These are phyloP conservation scores for Halocynthia aurantium DNA, from an alignment of 23 tunicate species.

Conservation along the genomic window DNA sequence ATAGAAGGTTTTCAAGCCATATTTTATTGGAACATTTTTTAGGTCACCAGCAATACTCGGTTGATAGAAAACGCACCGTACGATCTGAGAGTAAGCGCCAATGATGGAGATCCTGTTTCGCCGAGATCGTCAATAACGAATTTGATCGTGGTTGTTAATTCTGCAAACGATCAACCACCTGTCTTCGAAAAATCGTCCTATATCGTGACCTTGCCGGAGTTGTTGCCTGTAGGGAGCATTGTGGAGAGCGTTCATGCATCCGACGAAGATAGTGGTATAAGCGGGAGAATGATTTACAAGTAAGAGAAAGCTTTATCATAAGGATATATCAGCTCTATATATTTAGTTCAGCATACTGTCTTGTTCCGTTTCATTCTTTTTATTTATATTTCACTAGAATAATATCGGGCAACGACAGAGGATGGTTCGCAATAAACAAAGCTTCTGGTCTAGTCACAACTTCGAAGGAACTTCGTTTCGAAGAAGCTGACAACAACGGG, in stretches of 20 bases:
- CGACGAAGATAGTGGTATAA: slow-evolving; percentile 51
- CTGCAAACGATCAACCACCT: slow-evolving; percentile 59
- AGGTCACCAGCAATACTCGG: slow-evolving; percentile 37
- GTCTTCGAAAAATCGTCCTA: slow-evolving; percentile 28
- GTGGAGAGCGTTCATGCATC: slow-evolving; percentile 47
- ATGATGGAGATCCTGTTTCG: slow-evolving; percentile 34
- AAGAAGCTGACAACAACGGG: slow-evolving; percentile 14
- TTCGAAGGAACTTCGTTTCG: slow-evolving; percentile 13
- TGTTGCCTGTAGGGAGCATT: slow-evolving; percentile 38
- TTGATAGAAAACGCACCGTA: slow-evolving; percentile 17
- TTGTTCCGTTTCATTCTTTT: too few species aligned
- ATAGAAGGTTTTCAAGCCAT: background rate
- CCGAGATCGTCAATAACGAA: slow-evolving; percentile 26
- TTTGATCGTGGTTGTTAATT: slow-evolving; percentile 58
- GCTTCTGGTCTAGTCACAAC: slow-evolving; percentile 62
- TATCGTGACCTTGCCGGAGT: slow-evolving; percentile 35
- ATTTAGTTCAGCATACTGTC: too few species aligned
- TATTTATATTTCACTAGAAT: too few species aligned
- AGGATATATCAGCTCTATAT: too few species aligned
- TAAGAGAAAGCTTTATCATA: slow-evolving; percentile 1
- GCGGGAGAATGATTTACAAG: slow-evolving; percentile 60
- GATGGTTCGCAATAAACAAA: slow-evolving; percentile 57
- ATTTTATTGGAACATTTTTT: background rate
- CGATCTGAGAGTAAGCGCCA: slow-evolving; percentile 42
- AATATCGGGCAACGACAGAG: slow-evolving; percentile 31